Evolutionary conservation across 2,888 invertebrate genomes (phyloP).

Genomic region (Stegana nigrithorax): DNA sequence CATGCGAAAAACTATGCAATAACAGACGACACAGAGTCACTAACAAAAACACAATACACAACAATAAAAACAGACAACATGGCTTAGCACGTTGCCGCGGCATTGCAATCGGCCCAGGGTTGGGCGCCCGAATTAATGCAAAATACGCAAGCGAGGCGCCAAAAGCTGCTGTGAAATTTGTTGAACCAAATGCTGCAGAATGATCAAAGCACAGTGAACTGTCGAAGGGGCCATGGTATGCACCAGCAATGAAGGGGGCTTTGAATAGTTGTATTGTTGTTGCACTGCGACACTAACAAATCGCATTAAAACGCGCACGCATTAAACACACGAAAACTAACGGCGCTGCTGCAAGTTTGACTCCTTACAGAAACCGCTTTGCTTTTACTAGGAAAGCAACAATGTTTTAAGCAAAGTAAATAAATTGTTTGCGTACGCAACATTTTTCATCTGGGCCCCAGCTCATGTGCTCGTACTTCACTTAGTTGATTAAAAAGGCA

Average conservation of each 20-base stretch:
- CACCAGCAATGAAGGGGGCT: no score
- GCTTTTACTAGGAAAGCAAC: background rate
- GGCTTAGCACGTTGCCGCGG: no score
- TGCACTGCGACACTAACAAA: slow-evolving; percentile 42
- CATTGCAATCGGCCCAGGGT: background rate
- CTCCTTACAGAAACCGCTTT: background rate
- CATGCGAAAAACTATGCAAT: background rate
- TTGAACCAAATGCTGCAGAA: background rate
- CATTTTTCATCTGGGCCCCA: no score
- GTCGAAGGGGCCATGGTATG: background rate
- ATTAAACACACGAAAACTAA: slow-evolving; percentile 31
- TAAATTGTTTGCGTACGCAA: no score
- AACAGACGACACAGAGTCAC: no score
- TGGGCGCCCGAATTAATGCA: slow-evolving; percentile 33
- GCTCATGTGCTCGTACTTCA: no score
- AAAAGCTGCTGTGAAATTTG: background rate
- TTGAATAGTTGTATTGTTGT: background rate
- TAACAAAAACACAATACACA: no score
- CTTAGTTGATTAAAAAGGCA: no score
- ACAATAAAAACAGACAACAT: no score
- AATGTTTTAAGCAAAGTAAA: background rate
- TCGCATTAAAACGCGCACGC: slow-evolving; percentile 48
- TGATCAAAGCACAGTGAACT: background rate
- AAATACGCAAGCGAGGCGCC: slow-evolving; percentile 17
- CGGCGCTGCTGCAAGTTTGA: background rate